Conservation (phyloP, 2,888 invertebrate genomes). For the Falcaria lacertinaria region DNA sequence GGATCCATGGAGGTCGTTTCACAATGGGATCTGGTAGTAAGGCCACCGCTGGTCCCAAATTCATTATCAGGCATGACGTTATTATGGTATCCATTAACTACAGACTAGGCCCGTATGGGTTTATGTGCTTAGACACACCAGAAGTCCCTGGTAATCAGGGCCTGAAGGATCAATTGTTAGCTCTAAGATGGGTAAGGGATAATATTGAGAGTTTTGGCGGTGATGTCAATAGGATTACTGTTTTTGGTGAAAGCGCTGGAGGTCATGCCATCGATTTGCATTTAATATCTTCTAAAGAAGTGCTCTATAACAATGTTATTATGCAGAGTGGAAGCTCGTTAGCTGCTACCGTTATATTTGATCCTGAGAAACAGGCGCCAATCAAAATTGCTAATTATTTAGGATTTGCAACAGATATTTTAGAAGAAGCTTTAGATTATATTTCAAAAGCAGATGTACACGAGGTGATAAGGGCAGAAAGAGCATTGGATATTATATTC, state of each 20-base stretch:
- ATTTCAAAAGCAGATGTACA: slow-evolving; percentile 25
- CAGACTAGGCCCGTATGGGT: slow-evolving; percentile 49
- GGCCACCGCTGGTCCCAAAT: slow-evolving; percentile 32
- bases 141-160: slow-evolving; percentile 55
- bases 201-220: slow-evolving; percentile 53
- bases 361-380: slow-evolving; percentile 30
- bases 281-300: slow-evolving; percentile 27
- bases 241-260: slow-evolving; percentile 50
- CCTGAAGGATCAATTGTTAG: slow-evolving; percentile 46
- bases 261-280: slow-evolving; percentile 41
- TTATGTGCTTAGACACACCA: slow-evolving; percentile 49
- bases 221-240: slow-evolving; percentile 38
- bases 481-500: slow-evolving; percentile 22
- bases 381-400: slow-evolving; percentile 34
- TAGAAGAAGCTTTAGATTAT: slow-evolving; percentile 31
- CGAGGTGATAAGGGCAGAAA: slow-evolving; percentile 27
- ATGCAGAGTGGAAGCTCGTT: slow-evolving; percentile 20
- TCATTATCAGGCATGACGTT: slow-evolving; percentile 35
- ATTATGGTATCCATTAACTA: slow-evolving; percentile 42
- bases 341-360: slow-evolving; percentile 14
- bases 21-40: slow-evolving; percentile 26
- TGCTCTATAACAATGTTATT: slow-evolving; percentile 26
- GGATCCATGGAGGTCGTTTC: slow-evolving; percentile 50
- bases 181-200: slow-evolving; percentile 43
- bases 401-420: slow-evolving; percentile 25